These are phyloP conservation scores for Anolis carolinensis DNA, from an alignment of 2,113 vertebrate genomes.

Conservation along the genomic window DNA sequence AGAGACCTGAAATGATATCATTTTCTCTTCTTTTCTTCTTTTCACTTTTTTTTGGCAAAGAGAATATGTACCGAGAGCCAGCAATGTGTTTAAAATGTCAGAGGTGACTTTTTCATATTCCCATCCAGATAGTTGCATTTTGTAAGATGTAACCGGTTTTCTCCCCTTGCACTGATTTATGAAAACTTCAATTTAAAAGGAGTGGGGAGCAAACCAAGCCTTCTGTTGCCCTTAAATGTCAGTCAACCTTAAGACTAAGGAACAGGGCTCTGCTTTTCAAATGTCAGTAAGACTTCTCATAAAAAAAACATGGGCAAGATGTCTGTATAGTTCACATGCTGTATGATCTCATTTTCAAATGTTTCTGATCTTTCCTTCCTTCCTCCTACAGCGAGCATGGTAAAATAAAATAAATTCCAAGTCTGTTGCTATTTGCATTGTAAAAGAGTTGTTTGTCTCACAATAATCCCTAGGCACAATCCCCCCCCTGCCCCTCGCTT, in stretches of 20 bases:
- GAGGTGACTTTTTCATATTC: slow-evolving; percentile 69
- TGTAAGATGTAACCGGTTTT: slow-evolving; percentile 73
- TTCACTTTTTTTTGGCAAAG: slow-evolving; percentile 5
- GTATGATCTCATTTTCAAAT: slow-evolving; percentile 80
- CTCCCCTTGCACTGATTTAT: slow-evolving; percentile 67
- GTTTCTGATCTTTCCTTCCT: slow-evolving; percentile 74
- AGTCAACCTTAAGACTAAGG: slow-evolving; percentile 73
- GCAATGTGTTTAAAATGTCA: slow-evolving; percentile 78
- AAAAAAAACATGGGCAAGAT: slow-evolving; percentile 73
- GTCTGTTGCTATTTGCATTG: slow-evolving; percentile 38
- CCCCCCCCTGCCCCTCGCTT: fast-evolving
- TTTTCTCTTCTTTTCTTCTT: slow-evolving; percentile 44
- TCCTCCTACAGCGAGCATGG: slow-evolving; percentile 52
- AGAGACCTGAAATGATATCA: slow-evolving; percentile 61
- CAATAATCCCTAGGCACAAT: slow-evolving; percentile 42
- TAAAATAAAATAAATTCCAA: slow-evolving; percentile 63
- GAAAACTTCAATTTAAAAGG: slow-evolving; percentile 77
- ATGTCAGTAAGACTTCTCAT: slow-evolving; percentile 81
- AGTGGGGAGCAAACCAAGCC: slow-evolving; percentile 60
- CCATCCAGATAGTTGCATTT: slow-evolving; percentile 71
- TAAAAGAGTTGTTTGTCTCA: slow-evolving; percentile 40
- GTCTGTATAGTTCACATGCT: slow-evolving; percentile 71
- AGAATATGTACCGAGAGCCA: slow-evolving; percentile 53
- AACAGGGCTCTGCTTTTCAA: slow-evolving; percentile 77
- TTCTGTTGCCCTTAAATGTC: slow-evolving; percentile 76